phyloP scores from a whole-genome alignment of 2,888 invertebrate genomes.

The Cyclophora albipunctata region DNA sequence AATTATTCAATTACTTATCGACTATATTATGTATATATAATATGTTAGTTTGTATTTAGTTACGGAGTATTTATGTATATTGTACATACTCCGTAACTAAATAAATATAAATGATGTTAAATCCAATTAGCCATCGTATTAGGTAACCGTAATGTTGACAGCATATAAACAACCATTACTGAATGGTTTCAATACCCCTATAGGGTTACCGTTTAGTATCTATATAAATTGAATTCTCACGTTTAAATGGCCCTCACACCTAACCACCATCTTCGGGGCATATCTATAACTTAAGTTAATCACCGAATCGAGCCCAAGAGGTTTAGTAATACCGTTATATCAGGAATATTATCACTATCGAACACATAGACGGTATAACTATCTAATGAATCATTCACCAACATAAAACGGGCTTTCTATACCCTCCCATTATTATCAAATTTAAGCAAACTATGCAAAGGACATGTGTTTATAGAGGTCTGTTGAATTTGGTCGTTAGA shows the following conservation, averaged over 20 bases:
- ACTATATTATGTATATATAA: too few species aligned
- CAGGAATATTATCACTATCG: constrained; percentile 9
- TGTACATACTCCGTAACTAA: too few species aligned
- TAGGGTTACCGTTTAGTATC: background rate
- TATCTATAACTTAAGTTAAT: constrained; percentile 32
- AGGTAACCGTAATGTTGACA: too few species aligned
- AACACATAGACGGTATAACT: constrained; percentile 23
- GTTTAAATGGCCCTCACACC: constrained; percentile 36
- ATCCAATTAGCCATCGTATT: too few species aligned
- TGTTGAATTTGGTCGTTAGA: constrained; percentile 19
- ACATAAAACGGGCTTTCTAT: constrained; percentile 15
- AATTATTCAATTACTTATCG: too few species aligned
- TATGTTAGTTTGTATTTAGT: too few species aligned
- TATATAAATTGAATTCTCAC: constrained; percentile 34
- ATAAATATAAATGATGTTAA: too few species aligned
- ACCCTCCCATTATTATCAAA: constrained; percentile 3
- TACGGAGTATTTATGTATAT: too few species aligned
- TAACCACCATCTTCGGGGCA: constrained; percentile 17
- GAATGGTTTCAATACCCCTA: too few species aligned
- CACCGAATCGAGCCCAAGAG: constrained; percentile 40
- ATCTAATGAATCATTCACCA: constrained; percentile 21
- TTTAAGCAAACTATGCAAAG: constrained; percentile 7
- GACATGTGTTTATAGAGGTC: constrained; percentile 13
- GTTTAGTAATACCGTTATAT: constrained; percentile 17
- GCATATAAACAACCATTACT: too few species aligned